Evolutionary conservation across 1,140 invertebrate species (phyloP), one percentile per base, ranked within the genome.

Genomic region (Drosophila willistoni): DNA sequence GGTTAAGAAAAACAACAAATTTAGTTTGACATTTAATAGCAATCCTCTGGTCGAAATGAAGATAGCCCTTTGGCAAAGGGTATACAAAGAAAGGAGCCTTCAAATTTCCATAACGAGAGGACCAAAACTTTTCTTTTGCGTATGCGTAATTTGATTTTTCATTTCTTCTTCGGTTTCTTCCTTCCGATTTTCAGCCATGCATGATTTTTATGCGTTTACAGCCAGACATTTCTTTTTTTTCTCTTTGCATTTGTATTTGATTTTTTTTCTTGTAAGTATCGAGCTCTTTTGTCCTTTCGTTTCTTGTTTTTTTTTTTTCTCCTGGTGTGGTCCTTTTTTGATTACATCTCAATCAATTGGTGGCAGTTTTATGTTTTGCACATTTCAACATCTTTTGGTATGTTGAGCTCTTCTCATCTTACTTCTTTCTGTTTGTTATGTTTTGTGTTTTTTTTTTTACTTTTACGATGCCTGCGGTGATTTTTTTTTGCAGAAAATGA

Each of bases 331-430:
- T 68, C 25, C 42, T 57, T 67, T 79, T 89, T 89, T 87, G 83
- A 87, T 87, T 89, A 87, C 83, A 87, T 87, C 83, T 89, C 83
- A 87, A 87, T 87, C 83, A 87, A 87, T 89, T 87, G 83, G 84
- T 83, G 83, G 83, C 84, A 72, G 79, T 83, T 87, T 89, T 87
- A 87, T 87, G 84, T 83, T 83, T 51, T 77, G 83, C 77, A 89
- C 84, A 87, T 87, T 87, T 77, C 84, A 71, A 89, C 83, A 83
- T 73, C 73, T 87, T 83, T 87, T 76, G 83, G 76, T 76, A 17
- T 59, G n/a, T 42, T 61, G 14, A 13, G 13, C 7, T 25, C 39
- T 62, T 25, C 17, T 47, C 44, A 47, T 47, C 14, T 47, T 4
- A 7, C 5, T 61, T 61, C 39, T n/a, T 41, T 62, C 39, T 36